These are phyloP conservation scores for Altica lythri DNA, from an alignment of 2,888 invertebrate species.

Conservation along the genomic window DNA sequence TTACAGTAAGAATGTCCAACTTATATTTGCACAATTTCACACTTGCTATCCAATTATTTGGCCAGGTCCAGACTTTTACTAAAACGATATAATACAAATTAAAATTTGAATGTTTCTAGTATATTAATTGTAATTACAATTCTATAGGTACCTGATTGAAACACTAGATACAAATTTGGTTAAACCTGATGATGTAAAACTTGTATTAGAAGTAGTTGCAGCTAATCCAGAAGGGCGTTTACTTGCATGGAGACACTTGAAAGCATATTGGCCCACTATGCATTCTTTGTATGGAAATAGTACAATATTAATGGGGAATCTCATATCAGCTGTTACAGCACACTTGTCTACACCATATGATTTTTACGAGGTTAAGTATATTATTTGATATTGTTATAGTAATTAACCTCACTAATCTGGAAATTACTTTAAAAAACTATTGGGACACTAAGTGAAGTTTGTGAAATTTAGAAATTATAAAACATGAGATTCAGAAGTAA, in stretches of 20 bases:
- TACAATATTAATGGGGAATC: constrained; percentile 66
- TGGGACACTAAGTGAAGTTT: no score
- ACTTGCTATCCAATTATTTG: no score
- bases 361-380: constrained; percentile 66
- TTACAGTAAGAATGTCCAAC: no score
- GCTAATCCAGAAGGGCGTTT: constrained; percentile 72
- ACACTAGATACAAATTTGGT: constrained; percentile 73
- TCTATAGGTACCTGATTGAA: constrained; percentile 74
- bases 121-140: background rate
- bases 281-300: constrained; percentile 68
- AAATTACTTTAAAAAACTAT: no score
- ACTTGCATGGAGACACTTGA: constrained; percentile 75
- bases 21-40: no score
- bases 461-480: no score
- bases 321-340: constrained; percentile 68
- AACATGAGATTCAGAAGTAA: no score
- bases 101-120: background rate
- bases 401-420: no score
- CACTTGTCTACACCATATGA: constrained; percentile 75
- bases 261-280: constrained; percentile 71
- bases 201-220: constrained; percentile 74
- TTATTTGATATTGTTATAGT: background rate
- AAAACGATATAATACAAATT: background rate
- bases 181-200: constrained; percentile 70
- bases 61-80: no score